Evolutionary conservation across 64 coral and sea anemone genomes (phyloP), one percentile per base, ranked within the genome.

Genomic region (Porites lutea): DNA sequence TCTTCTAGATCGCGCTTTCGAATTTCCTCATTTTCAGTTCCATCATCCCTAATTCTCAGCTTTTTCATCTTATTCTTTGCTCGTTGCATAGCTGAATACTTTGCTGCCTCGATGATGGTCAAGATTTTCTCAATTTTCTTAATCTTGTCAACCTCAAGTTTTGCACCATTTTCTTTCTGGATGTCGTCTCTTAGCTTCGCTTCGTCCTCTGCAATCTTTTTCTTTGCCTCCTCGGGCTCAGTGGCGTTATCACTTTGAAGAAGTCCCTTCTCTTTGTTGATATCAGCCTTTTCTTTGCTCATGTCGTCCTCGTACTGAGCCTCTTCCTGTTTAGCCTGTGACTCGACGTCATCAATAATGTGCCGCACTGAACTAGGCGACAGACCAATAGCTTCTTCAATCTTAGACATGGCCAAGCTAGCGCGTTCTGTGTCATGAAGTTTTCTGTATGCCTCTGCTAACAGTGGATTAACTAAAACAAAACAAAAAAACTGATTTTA

Each of bases 111-210:
- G 43, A 97, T 97, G 13, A 97, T 87, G 14, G 95, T 97, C 47
- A 97, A 78, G 43, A 97, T 90, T 72, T 94, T 97, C 70, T 97
- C 95, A 3, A 97, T 97, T 71, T 97, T 93, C 71, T 88, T 94
- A 16, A 97, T 91, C 45, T 92, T 90, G 16, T 89, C 93, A 15
- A 97, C 59, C 44, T 97, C 93, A 15, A 67, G 79, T 57, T 97
- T 93, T 1, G 95, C 95, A 8, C 90, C 72, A 21, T 91, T 89
- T 57, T 97, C 92, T 65, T 92, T 97, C 61, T 82, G 85, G 18
- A 79, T 94, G 52, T 94, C 92, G 12, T 97, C 75, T 16, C 90
- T 75, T 8, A 97, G 52, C 80, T 94, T 97, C 37, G 87, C 90
- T 65, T 97, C 78, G 50, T 94, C 78, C 21, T 97, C 72, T 84